Conservation (phyloP, 2,113 vertebrate genomes). For the Ondatra zibethicus region DNA sequence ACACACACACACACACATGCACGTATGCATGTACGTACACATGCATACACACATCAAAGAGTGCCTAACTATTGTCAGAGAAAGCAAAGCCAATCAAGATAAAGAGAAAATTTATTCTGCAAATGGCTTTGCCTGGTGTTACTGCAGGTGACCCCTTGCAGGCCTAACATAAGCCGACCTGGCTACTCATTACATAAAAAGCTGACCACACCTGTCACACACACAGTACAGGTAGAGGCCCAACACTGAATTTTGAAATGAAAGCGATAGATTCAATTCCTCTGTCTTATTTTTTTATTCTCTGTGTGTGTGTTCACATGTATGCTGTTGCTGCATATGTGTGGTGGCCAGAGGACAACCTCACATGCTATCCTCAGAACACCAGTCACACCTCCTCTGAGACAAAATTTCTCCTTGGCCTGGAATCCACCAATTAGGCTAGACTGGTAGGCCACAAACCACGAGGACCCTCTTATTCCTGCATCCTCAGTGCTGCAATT, state of each 20-base stretch:
- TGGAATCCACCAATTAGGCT: neutral
- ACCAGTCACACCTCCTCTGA: too few species aligned
- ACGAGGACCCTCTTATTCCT: neutral
- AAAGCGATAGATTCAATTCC: neutral
- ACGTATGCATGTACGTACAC: neutral
- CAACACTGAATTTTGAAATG: neutral
- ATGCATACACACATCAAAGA: neutral
- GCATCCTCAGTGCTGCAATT: neutral
- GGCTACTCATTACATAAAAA: neutral
- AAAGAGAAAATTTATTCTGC: neutral
- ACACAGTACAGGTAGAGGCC: neutral
- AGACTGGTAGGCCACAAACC: too few species aligned
- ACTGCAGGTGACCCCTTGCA: neutral
- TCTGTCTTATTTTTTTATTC: neutral
- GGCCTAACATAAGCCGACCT: neutral
- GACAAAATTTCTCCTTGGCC: too few species aligned
- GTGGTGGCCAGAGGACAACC: neutral
- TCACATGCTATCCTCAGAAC: neutral
- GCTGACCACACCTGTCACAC: neutral
- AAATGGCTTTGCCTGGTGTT: neutral
- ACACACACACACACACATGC: neutral
- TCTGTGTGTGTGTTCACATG: neutral
- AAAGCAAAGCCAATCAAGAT: neutral
- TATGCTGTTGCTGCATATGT: neutral
- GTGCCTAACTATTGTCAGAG: neutral